Conservation (phyloP, 2,797 vertebrate genomes). For the Eurystomus glaucurus region DNA sequence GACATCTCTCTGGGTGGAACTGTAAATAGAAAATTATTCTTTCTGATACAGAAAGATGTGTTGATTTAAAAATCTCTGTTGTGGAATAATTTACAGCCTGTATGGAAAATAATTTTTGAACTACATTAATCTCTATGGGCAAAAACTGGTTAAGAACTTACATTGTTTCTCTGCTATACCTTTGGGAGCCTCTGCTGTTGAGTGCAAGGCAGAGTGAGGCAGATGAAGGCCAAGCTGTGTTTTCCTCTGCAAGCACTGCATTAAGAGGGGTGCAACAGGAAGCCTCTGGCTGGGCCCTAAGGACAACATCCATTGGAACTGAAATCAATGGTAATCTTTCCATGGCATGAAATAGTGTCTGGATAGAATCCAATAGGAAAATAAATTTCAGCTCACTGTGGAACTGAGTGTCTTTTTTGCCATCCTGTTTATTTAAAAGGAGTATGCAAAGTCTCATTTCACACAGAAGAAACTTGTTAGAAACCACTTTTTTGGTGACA, state of each 20-base stretch:
- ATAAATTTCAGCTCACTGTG: not conserved
- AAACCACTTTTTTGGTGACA: not conserved
- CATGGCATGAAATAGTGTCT: not conserved
- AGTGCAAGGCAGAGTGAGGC: not conserved
- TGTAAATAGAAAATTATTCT: not conserved
- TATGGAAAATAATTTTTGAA: not conserved
- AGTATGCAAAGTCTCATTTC: not conserved
- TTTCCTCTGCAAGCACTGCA: not conserved
- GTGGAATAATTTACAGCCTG: not conserved
- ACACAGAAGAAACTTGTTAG: not conserved
- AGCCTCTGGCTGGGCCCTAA: not conserved
- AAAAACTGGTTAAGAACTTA: not conserved
- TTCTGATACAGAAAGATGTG: not conserved
- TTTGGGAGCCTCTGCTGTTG: not conserved
- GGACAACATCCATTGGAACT: not conserved
- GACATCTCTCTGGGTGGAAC: not conserved
- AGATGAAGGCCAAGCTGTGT: not conserved
- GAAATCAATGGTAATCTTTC: not conserved
- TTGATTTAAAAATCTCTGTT: not conserved
- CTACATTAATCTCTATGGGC: not conserved
- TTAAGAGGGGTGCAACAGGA: not conserved
- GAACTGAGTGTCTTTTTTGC: not conserved
- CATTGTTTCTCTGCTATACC: not conserved
- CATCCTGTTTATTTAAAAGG: constrained; percentile 19
- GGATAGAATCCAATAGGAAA: not conserved